phyloP scores from a whole-genome alignment of 2,797 vertebrate genomes.

The Spea hammondii region DNA sequence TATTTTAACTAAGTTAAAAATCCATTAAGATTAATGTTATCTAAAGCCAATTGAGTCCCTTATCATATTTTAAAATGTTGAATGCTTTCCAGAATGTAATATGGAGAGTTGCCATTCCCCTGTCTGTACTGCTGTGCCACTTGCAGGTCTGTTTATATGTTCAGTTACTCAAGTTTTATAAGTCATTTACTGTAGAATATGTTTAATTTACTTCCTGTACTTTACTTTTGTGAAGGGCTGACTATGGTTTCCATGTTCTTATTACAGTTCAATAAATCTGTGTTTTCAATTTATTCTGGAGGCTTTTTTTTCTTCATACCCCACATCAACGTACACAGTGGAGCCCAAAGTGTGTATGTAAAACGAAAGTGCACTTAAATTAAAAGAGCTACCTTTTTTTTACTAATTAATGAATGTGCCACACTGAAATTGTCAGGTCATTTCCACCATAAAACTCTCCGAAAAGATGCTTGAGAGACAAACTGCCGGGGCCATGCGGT shows the following conservation, averaged over 20 bases:
- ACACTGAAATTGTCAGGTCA: no score
- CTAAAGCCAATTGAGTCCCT: constrained; percentile 37
- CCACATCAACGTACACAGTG: no score
- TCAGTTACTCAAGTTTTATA: constrained; percentile 75
- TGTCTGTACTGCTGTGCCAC: constrained; percentile 76
- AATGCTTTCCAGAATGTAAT: constrained; percentile 66
- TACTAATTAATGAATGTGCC: no score
- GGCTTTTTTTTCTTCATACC: neutral
- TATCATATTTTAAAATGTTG: constrained; percentile 67
- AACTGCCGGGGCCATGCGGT: no score
- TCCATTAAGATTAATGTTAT: constrained; percentile 7
- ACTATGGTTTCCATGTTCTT: constrained; percentile 66
- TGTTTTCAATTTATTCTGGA: constrained; percentile 26
- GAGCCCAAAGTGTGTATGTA: no score
- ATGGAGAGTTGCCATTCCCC: constrained; percentile 60
- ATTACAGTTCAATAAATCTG: constrained; percentile 66
- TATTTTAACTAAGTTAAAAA: constrained; percentile 34
- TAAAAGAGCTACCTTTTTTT: no score
- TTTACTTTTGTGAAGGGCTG: constrained; percentile 69
- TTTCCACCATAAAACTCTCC: no score
- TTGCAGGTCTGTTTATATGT: constrained; percentile 80
- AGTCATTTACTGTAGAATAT: constrained; percentile 79
- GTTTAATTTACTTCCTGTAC: constrained; percentile 68
- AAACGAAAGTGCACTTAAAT: no score
- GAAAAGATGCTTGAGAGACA: no score